These are phyloP conservation scores for Ceratothoa steindachneri DNA, from an alignment of 2,888 invertebrate genomes.

Conservation along the genomic window DNA sequence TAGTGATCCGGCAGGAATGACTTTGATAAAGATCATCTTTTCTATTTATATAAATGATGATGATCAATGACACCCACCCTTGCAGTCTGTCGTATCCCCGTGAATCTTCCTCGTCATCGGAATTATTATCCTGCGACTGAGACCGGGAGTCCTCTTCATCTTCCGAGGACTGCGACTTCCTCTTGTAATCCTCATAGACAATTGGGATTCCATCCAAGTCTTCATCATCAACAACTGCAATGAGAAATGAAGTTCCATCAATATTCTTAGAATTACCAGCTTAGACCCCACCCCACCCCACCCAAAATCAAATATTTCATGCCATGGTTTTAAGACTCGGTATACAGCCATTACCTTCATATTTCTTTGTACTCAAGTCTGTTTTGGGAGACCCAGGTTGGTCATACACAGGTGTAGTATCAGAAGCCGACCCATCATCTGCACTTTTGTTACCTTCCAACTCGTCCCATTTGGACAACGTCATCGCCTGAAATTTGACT, in stretches of 20 bases:
- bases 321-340: too few relatives aligned
- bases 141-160: conserved; percentile 36
- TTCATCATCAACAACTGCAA: conserved; percentile 54
- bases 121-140: conserved; percentile 34
- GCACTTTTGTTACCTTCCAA: conserved; percentile 59
- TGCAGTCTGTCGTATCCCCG: conserved; percentile 41
- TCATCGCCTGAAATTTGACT: conserved; percentile 71
- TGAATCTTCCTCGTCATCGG: conserved; percentile 41
- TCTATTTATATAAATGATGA: too few relatives aligned
- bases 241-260: background rate
- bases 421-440: conserved; percentile 36
- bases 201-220: conserved; percentile 60
- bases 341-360: background rate
- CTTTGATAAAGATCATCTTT: too few relatives aligned
- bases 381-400: conserved; percentile 26
- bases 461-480: conserved; percentile 82
- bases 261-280: background rate
- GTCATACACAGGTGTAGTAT: conserved; percentile 45
- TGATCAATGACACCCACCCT: too few relatives aligned
- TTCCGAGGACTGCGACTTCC: conserved; percentile 31
- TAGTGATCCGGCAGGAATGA: too few relatives aligned
- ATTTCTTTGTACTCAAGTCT: conserved; percentile 5
- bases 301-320: too few relatives aligned
- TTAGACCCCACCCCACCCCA: too few relatives aligned
- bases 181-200: conserved; percentile 43